A percentile compares a stretch with the other conserved stretches of the same genome.
Conservation (phyloP, 2,797 vertebrate genomes). For the Syndactyla subalaris region DNA sequence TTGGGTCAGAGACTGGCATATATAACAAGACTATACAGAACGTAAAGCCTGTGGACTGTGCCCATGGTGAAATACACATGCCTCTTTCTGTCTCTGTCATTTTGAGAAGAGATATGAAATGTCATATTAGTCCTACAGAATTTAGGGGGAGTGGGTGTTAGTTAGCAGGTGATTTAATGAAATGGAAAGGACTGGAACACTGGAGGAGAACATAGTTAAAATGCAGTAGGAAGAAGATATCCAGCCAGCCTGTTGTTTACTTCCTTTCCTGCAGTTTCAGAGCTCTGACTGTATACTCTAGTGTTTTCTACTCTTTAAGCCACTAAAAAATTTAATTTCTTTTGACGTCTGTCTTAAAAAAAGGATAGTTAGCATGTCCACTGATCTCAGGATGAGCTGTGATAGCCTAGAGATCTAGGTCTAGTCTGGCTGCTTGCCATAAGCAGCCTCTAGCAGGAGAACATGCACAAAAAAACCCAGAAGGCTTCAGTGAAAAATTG, state of each 20-base stretch:
- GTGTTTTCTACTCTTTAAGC: not conserved
- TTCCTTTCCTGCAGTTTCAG: not conserved
- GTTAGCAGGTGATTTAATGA: conserved; percentile 14
- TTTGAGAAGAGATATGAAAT: not conserved
- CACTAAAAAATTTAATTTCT: conserved; percentile 3
- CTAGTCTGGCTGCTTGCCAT: not conserved
- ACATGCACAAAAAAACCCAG: not conserved
- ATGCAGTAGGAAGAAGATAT: not conserved
- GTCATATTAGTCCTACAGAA: not conserved
- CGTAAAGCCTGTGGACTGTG: not conserved
- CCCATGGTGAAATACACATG: not conserved
- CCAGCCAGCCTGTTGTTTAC: not conserved
- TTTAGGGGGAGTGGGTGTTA: not conserved
- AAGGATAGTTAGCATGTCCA: accelerated
- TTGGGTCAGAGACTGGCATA: not conserved
- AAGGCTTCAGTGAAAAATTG: not conserved
- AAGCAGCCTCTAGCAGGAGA: not conserved
- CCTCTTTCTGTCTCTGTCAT: not conserved
- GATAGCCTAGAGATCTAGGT: not conserved
- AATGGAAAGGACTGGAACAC: not conserved
- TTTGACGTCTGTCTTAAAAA: conserved; percentile 20
- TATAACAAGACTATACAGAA: not conserved
- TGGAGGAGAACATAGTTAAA: not conserved
- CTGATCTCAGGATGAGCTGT: not conserved
- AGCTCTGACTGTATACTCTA: not conserved